Conservation (phyloP, 2,797 vertebrate species). For the Jordanella pulchra region DNA sequence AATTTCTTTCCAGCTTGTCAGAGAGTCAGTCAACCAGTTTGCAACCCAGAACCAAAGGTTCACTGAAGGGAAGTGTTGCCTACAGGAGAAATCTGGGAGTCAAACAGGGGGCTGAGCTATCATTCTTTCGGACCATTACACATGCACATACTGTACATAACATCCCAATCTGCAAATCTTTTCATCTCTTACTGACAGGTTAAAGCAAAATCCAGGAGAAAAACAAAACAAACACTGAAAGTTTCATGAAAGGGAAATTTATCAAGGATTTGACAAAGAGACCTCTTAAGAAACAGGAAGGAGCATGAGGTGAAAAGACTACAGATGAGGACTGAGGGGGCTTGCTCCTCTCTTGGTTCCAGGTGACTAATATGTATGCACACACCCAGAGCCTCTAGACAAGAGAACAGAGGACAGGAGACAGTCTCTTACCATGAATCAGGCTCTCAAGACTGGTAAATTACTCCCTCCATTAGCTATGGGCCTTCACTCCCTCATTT, state of each 20-base stretch:
- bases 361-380: conserved; percentile 60
- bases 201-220: conserved; percentile 2
- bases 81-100: conserved; percentile 35
- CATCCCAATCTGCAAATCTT: conserved; percentile 17
- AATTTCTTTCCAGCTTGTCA: conserved; percentile 41
- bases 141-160: conserved; percentile 16
- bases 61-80: conserved; percentile 57
- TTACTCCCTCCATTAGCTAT: conserved; percentile 67
- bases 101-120: conserved; percentile 36
- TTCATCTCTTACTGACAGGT: conserved; percentile 24
- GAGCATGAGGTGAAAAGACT: conserved; percentile 1
- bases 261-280: conserved; percentile 11
- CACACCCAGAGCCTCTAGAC: conserved; percentile 45
- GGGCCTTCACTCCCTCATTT: conserved; percentile 42
- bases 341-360: conserved; percentile 44
- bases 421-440: conserved; percentile 67
- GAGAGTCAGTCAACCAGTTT: conserved; percentile 51
- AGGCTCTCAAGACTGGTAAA: conserved; percentile 68
- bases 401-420: conserved; percentile 64
- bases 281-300: conserved; percentile 4
- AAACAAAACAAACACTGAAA: conserved; percentile 1
- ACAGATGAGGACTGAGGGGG: conserved; percentile 24
- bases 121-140: conserved; percentile 25
- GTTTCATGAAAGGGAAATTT: not conserved
- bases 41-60: conserved; percentile 58